Conservation (phyloP, 1,140 invertebrate genomes). For the Apis mellifera region Amel_HAv3.1 CM009933.2:13233501-13234000, state of each 20-base stretch:
- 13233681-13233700: not conserved
- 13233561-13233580: too few species aligned
- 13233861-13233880: conserved; percentile 31
- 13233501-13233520: too few species aligned
- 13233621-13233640: too few species aligned
- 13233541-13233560: too few species aligned
- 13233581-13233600: too few species aligned
- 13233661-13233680: not conserved
- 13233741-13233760: conserved; percentile 51
- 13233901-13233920: not conserved
- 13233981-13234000: conserved; percentile 16
- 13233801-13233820: conserved; percentile 48
- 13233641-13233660: not conserved
- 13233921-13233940: not conserved
- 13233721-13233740: conserved; percentile 19
- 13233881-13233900: conserved; percentile 31
- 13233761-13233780: conserved; percentile 20
- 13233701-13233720: not conserved
- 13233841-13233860: conserved; percentile 58
- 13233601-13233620: too few species aligned
- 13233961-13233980: conserved; percentile 29
- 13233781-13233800: not conserved
- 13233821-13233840: conserved; percentile 48
- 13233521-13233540: too few species aligned
- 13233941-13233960: not conserved